These are phyloP conservation scores for Pseudochirops cupreus DNA, from an alignment of 2,797 vertebrate species.

Conservation along the genomic window DNA sequence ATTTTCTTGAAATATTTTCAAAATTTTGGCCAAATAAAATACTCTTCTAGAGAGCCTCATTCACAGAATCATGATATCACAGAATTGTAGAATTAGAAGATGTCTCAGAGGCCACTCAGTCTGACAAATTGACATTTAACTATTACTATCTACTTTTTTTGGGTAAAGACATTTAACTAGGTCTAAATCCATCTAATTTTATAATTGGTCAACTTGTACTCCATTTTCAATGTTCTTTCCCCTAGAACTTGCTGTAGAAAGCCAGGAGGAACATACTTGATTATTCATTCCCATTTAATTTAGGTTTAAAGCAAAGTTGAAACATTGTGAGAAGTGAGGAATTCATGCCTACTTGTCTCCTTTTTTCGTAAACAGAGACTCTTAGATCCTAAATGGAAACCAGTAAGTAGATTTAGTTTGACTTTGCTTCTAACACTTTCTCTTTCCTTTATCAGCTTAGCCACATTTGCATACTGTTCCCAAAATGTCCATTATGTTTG, in stretches of 20 bases:
- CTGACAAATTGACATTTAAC: neutral
- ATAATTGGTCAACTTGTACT: fast-evolving
- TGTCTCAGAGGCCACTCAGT: neutral
- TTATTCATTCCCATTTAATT: neutral
- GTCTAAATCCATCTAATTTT: neutral
- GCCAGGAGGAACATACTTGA: neutral
- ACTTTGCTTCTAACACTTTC: neutral
- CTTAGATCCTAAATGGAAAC: neutral
- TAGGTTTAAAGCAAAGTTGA: neutral
- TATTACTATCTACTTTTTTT: neutral
- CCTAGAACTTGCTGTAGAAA: neutral
- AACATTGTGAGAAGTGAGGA: neutral
- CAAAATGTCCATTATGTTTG: conserved; percentile 50
- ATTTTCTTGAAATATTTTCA: neutral
- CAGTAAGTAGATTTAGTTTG: neutral
- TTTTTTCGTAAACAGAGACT: neutral
- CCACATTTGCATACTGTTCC: conserved; percentile 24
- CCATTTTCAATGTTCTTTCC: neutral
- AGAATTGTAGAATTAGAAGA: neutral
- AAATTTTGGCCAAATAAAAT: neutral
- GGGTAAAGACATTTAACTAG: neutral
- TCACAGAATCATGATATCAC: neutral
- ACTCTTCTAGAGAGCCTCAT: neutral
- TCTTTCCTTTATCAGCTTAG: conserved; percentile 12
- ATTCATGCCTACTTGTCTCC: neutral